Base-by-base conservation (phyloP, 2,797 vertebrate species). In the Mycteria americana region DNA sequence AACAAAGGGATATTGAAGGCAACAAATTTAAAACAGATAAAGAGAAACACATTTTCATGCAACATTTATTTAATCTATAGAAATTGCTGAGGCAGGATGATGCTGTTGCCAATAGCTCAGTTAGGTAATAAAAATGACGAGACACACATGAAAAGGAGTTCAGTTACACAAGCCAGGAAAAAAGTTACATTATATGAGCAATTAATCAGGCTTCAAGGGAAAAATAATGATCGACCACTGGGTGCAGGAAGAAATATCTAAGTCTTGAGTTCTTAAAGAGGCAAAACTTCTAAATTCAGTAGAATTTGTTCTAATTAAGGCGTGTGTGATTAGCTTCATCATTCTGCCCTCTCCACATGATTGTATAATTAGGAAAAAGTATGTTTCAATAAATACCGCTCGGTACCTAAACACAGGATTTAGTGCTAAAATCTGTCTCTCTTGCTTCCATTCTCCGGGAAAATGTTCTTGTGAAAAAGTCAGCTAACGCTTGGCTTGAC, bases 201-300 rank as follows among this genome's bases (percentile, higher is more conserved):
- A 91, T 93, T 91, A 95, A 81, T 85, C 81, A 78, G 84, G 18
- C 57, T 97, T 92, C 82, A 65, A 80, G 81, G 57, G 53, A 83
- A 91, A 88, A 91, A 51, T 59, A 84, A 59, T 53, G 75, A 92
- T 89, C 48, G 62, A 1, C 75, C 72, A 9, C 60, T 85, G 41
- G 25, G 25, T 72, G 46, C 48, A 69, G 50, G 35, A 81, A 69
- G 68, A 92, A 85, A 64, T 85, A 82, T 14, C 33, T 25, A 18
- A 65, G 30, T 25, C 60, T 62, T 23, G 37, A 70, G 53, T 69
- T 92, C 33, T 93, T 72, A 53, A 88, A 75, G 27, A 89, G 18
- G 62, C 13, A 79, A 78, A 69, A 22, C 13, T 62, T 77, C 35
- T 78, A 64, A 75, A 48, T 80, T 87, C 43, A 33, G 12, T 80